Evolutionary conservation across 2,888 invertebrate genomes (phyloP), one percentile per base, ranked within the genome.

Genomic region (Gisinianus flammeolus): DNA sequence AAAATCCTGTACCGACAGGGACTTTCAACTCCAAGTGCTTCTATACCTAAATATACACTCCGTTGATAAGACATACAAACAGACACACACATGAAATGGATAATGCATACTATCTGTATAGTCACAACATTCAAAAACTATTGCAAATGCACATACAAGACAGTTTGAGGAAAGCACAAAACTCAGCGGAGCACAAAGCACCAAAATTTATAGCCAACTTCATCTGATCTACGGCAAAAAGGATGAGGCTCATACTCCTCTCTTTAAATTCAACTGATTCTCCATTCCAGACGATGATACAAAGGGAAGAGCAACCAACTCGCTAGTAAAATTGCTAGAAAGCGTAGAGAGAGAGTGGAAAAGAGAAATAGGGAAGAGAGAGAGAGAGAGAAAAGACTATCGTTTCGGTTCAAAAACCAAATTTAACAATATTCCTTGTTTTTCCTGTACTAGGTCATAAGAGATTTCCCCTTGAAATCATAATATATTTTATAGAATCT

Each of bases 381-480:
- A n/a, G n/a, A n/a, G n/a, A n/a, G n/a, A n/a, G n/a, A n/a, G n/a
- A n/a, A n/a, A n/a, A n/a, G n/a, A n/a, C 10, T 31, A 67, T 19
- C 67, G 67, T 67, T 67, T 67, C 67, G 33, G 33, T 33, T 67
- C 67, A 67, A 67, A 67, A 67, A 67, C 67, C 67, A 67, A 67
- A 67, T 67, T 67, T 67, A 67, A 67, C 67, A 67, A 33, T 67
- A 67, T 19, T 67, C 67, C 67, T 33, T 31, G 30, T 67, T 3
- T 19, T 67, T 31, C 31, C 33, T 67, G 31, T 67, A 19, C 33
- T 67, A 22, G 30, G 30, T 67, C 31, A 67, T 22, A 67, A 67
- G 44, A 44, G 44, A 44, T 44, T 4, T 2, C 44, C 8, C 3
- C 44, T 44, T 12, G 35, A 35, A 35, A 67, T 33, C 4, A 67